Evolutionary conservation across 1,140 invertebrate genomes (phyloP).

Genomic region (Sipha flava): DNA sequence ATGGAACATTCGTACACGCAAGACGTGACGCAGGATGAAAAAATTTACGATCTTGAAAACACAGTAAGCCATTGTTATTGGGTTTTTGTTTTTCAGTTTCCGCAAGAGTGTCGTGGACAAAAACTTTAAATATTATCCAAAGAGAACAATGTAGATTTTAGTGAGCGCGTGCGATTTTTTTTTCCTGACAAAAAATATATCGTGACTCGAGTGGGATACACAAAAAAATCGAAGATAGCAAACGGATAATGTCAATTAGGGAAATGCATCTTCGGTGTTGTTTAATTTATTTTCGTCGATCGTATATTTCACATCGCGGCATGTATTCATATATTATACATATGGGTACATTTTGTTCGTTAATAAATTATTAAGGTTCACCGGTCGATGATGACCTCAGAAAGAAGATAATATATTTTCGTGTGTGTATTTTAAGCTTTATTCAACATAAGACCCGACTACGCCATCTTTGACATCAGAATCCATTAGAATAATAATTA

Average conservation of each 20-base stretch:
- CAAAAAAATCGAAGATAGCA: not conserved
- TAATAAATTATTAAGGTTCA: constrained; percentile 26
- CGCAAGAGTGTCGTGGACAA: not conserved
- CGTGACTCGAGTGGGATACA: not conserved
- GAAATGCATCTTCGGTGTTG: not conserved
- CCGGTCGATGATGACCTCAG: constrained; percentile 23
- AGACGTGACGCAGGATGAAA: not conserved
- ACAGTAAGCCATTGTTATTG: constrained; percentile 27
- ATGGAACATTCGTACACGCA: not conserved
- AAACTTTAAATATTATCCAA: constrained; percentile 21
- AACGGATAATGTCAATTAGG: constrained; percentile 28
- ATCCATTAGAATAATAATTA: constrained; percentile 27
- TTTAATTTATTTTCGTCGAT: constrained; percentile 15
- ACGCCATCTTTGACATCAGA: constrained; percentile 2
- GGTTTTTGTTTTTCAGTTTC: not conserved
- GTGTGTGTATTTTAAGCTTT: constrained; percentile 23
- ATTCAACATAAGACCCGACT: not conserved
- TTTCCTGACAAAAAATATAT: not conserved
- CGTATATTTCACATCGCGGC: not conserved
- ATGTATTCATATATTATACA: not conserved
- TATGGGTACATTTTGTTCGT: not conserved
- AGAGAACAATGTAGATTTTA: constrained; percentile 16
- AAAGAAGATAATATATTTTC: constrained; percentile 13
- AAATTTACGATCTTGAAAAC: constrained; percentile 31
- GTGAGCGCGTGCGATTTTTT: not conserved